Evolutionary conservation across 2,113 vertebrate genomes (phyloP).

Genomic region (Morone saxatilis): DNA sequence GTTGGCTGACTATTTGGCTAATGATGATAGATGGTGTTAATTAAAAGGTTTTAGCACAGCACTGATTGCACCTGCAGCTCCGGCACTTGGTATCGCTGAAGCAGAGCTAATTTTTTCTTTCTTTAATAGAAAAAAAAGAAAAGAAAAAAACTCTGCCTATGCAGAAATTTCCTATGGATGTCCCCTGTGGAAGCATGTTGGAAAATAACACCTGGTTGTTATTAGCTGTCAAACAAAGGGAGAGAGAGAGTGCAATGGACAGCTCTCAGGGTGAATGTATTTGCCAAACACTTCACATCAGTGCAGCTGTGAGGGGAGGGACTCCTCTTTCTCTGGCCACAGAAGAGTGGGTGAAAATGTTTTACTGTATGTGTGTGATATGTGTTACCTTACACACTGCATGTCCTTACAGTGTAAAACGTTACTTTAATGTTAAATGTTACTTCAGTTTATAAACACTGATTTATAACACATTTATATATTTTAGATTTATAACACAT

Average conservation of each 20-base stretch:
- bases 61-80: conserved; percentile 83
- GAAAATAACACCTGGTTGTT: conserved; percentile 63
- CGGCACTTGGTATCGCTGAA: conserved; percentile 56
- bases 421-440: too few species aligned
- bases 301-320: background rate
- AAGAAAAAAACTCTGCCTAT: conserved; percentile 39
- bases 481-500: too few species aligned
- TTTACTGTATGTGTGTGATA: background rate
- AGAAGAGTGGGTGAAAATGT: background rate
- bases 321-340: background rate
- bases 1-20: conserved; percentile 82
- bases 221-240: conserved; percentile 9
- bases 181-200: conserved; percentile 32
- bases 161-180: conserved; percentile 43
- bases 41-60: conserved; percentile 84
- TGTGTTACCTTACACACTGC: background rate
- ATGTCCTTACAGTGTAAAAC: background rate
- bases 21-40: conserved; percentile 88
- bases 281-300: conserved; percentile 19
- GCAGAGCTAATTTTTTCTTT: conserved; percentile 39
- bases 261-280: conserved; percentile 19
- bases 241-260: background rate
- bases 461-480: too few species aligned
- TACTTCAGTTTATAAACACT: too few species aligned
- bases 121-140: conserved; percentile 6